Percentiles rank a stretch among this genome's conserved stretches.
phyloP scores from a whole-genome alignment of 2,797 vertebrate species.

The Heliangelus exortis region DNA sequence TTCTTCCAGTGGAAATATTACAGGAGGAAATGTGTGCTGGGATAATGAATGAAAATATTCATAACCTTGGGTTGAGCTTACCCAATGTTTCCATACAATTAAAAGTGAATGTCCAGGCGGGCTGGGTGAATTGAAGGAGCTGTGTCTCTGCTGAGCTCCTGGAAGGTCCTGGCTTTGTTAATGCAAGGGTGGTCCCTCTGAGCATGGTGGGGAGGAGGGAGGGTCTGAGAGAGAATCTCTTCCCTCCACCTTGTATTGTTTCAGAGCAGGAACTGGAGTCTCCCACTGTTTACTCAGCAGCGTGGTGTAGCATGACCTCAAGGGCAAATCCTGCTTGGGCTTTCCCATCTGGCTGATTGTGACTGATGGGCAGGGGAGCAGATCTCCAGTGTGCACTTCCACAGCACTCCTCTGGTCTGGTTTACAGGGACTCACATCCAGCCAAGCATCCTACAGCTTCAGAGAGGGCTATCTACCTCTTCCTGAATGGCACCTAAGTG shows the following conservation, averaged over 20 bases:
- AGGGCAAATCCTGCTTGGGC: neutral
- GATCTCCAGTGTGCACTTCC: neutral
- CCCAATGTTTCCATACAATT: neutral
- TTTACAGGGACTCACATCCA: neutral
- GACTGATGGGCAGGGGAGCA: neutral
- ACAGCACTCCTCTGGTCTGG: neutral
- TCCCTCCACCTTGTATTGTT: neutral
- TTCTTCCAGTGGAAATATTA: neutral
- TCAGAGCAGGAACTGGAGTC: neutral
- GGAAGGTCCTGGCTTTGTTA: neutral
- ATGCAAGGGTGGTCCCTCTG: neutral
- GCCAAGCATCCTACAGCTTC: neutral
- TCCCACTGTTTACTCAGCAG: neutral
- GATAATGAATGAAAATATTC: neutral
- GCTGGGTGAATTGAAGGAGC: neutral
- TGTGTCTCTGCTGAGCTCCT: neutral
- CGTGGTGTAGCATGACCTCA: neutral
- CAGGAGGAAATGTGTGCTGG: neutral
- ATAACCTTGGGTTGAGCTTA: neutral
- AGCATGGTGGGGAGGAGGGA: neutral
- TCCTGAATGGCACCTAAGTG: slow-evolving; percentile 63
- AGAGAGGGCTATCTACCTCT: slow-evolving; percentile 69
- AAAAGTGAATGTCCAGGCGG: neutral
- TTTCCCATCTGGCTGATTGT: neutral
- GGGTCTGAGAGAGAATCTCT: neutral